Percentiles rank a stretch among this genome's conserved stretches.
Conservation (phyloP, 2,797 vertebrate genomes). For the Babyrousa celebensis region DNA sequence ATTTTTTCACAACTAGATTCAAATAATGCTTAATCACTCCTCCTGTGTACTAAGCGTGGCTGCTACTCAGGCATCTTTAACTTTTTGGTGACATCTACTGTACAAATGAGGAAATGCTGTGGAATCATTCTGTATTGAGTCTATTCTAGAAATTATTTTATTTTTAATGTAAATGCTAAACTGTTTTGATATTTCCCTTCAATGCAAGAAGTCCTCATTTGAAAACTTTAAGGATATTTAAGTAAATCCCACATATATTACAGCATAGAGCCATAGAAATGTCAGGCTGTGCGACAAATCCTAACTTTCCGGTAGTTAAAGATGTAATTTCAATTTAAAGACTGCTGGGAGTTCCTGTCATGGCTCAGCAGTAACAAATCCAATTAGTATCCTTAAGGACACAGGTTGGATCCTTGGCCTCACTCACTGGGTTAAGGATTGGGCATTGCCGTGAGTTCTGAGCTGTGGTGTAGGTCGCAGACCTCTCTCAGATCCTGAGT, state of each 20-base stretch:
- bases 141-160: neutral
- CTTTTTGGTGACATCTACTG: slow-evolving; percentile 83
- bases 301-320: slow-evolving; percentile 57
- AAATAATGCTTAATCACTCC: neutral
- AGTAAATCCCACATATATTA: neutral
- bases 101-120: slow-evolving; percentile 61
- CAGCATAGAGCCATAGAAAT: neutral
- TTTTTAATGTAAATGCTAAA: slow-evolving; percentile 44
- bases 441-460: no score
- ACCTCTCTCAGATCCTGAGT: no score
- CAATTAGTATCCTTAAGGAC: no score
- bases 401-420: no score
- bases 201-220: neutral
- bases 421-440: no score
- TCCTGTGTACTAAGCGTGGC: neutral
- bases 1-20: slow-evolving; percentile 14
- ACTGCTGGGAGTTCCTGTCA: no score
- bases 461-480: no score
- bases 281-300: neutral
- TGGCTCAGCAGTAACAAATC: no score
- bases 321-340: slow-evolving; percentile 18
- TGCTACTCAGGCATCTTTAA: slow-evolving; percentile 48
- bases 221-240: neutral
- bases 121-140: neutral
- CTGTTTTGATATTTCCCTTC: neutral